Conservation (phyloP, 2,888 invertebrate species). For the Cactoblastis cactorum region DNA sequence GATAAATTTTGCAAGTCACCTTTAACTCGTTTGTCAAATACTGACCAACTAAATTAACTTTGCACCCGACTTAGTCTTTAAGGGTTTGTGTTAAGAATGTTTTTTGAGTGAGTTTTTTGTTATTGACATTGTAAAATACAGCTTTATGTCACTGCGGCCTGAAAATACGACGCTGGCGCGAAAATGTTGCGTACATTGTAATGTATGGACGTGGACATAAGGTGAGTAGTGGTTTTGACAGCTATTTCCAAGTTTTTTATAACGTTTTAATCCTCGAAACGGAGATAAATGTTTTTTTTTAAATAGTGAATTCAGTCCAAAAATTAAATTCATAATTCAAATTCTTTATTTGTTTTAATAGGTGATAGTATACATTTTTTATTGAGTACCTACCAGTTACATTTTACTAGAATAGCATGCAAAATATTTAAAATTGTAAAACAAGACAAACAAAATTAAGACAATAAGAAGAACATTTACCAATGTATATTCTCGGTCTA, state of each 20-base stretch:
- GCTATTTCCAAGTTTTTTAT: constrained; percentile 14
- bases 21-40: constrained; percentile 68
- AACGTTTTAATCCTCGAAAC: constrained; percentile 15
- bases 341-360: too few relatives aligned
- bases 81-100: constrained; percentile 22
- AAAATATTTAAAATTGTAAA: too few relatives aligned
- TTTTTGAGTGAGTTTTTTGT: constrained; percentile 21
- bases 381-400: too few relatives aligned
- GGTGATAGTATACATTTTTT: too few relatives aligned
- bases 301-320: not conserved
- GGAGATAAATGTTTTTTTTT: constrained; percentile 7
- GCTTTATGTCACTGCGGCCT: constrained; percentile 49
- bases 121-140: constrained; percentile 25
- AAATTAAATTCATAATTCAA: not conserved
- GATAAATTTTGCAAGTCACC: constrained; percentile 66
- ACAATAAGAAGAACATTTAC: too few relatives aligned
- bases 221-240: constrained; percentile 23
- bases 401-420: too few relatives aligned
- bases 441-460: too few relatives aligned
- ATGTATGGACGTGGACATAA: constrained; percentile 38
- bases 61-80: constrained; percentile 22
- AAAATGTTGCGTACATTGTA: constrained; percentile 50
- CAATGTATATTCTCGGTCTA: too few relatives aligned
- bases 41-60: constrained; percentile 36
- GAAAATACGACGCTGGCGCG: constrained; percentile 47